Evolutionary conservation across 2,888 invertebrate genomes (phyloP).

Genomic region (Ophioninae sp.): DNA sequence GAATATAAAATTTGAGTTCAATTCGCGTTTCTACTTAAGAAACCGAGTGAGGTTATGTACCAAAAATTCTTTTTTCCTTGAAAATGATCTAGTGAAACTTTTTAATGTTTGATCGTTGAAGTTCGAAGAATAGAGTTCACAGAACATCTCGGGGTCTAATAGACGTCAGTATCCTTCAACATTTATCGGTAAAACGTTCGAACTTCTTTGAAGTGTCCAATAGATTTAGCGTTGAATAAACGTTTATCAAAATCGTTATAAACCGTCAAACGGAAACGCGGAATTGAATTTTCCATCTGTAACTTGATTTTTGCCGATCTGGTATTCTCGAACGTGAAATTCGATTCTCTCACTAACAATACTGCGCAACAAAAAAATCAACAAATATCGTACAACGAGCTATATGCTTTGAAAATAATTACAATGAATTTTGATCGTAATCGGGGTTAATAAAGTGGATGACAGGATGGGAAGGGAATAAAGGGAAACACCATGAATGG

Average conservation of each 20-base stretch:
- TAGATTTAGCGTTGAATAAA: background rate
- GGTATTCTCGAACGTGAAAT: background rate
- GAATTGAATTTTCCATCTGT: background rate
- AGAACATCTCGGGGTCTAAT: background rate
- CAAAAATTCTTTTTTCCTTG: background rate
- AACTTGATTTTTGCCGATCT: background rate
- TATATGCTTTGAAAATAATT: background rate
- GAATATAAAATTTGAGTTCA: background rate
- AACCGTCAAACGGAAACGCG: background rate
- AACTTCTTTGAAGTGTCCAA: background rate
- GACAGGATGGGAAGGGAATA: background rate
- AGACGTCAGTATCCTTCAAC: background rate
- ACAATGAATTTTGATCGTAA: background rate
- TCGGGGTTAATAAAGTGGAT: background rate
- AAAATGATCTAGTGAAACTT: background rate
- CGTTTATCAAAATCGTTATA: background rate
- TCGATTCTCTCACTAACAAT: background rate
- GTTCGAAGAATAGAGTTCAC: background rate
- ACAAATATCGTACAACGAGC: constrained; percentile 2
- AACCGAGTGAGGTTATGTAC: background rate
- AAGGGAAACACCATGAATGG: constrained; percentile 28
- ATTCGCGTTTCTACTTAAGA: background rate
- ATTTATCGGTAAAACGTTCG: background rate
- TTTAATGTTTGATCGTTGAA: background rate
- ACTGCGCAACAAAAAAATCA: constrained; percentile 2